A percentile compares a stretch with the other conserved stretches of the same genome.
These are phyloP conservation scores for Strigamia maritima DNA, from an alignment of 2,888 invertebrate species.

Conservation along the genomic window DNA sequence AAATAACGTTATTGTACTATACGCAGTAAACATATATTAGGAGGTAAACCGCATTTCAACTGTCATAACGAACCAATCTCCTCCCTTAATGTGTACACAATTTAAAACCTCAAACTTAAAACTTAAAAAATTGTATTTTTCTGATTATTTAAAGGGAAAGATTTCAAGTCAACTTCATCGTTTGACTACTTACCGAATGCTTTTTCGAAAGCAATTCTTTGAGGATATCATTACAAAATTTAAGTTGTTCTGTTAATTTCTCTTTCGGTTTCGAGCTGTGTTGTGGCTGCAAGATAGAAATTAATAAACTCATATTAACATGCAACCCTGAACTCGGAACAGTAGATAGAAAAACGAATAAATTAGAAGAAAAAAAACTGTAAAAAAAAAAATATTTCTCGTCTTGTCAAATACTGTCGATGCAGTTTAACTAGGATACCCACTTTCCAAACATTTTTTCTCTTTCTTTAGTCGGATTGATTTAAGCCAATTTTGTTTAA, in stretches of 20 bases:
- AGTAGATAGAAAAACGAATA: neutral
- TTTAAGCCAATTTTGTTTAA: no score
- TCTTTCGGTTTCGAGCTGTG: constrained; percentile 66
- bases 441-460: neutral
- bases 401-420: neutral
- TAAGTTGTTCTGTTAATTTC: constrained; percentile 80
- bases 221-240: constrained; percentile 86
- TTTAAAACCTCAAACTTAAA: neutral
- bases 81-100: no score
- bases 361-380: neutral
- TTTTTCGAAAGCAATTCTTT: constrained; percentile 90
- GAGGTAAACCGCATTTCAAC: neutral
- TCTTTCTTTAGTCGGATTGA: neutral
- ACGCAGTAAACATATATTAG: no score
- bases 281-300: constrained; percentile 40
- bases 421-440: neutral
- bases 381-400: neutral
- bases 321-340: neutral
- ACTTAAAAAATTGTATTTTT: neutral
- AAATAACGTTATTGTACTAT: no score
- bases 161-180: neutral
- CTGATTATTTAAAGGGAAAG: neutral
- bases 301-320: constrained; percentile 32
- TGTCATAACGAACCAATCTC: no score
- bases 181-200: constrained; percentile 61